Evolutionary conservation across 2,113 vertebrate species (phyloP).

Genomic region (Lepus timidus): DNA sequence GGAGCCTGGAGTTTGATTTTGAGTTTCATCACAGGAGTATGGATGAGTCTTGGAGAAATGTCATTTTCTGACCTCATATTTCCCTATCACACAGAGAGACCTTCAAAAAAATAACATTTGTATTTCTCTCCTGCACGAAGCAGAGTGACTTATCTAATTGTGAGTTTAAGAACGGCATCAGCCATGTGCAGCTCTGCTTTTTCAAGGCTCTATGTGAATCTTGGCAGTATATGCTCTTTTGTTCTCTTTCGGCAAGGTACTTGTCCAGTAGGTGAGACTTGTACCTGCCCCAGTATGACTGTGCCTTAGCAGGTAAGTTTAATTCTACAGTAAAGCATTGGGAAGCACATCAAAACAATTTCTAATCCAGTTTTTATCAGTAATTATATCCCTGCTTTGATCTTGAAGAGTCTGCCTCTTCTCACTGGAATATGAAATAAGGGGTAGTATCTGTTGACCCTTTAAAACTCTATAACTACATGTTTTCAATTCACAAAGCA

Average conservation of each 20-base stretch:
- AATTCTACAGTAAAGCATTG: neutral
- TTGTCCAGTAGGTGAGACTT: neutral
- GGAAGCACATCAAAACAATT: conserved; percentile 52
- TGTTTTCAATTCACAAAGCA: neutral
- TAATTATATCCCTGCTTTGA: conserved; percentile 39
- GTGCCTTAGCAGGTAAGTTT: neutral
- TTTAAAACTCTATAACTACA: neutral
- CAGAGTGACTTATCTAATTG: neutral
- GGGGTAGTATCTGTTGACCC: neutral
- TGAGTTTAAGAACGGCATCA: neutral
- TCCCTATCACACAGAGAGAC: neutral
- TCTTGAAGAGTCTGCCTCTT: conserved; percentile 13
- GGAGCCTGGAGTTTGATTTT: neutral
- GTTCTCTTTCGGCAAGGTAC: neutral
- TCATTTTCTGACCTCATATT: neutral
- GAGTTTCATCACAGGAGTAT: neutral
- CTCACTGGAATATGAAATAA: neutral
- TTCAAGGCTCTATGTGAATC: neutral
- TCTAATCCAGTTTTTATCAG: neutral
- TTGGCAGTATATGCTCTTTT: neutral
- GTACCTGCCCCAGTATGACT: neutral
- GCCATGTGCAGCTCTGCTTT: neutral
- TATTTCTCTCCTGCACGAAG: neutral
- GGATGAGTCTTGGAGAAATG: neutral
- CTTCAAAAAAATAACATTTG: neutral